Percentiles rank a stretch among this genome's conserved stretches.
Evolutionary conservation across 2,797 vertebrate species (phyloP).

Genomic region (Urophycis tenuis): DNA sequence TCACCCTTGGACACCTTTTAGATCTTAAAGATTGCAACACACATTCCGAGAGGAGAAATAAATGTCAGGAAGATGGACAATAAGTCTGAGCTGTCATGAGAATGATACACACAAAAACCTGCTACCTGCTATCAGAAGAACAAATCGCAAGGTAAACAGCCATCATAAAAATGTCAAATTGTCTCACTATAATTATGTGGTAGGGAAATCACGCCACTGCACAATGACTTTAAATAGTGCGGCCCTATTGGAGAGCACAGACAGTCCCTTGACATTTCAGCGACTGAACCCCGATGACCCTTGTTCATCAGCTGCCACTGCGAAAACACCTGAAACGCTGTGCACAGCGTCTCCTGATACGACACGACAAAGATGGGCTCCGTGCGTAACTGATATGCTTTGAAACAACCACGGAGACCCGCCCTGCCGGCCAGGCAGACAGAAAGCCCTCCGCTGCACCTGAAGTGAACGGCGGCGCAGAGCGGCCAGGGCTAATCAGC

Average conservation of each 20-base stretch:
- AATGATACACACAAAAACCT: background rate
- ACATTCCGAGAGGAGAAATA: background rate
- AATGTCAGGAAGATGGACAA: background rate
- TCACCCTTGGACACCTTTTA: background rate
- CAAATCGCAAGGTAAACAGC: background rate
- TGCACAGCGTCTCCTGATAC: background rate
- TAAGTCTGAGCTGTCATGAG: background rate
- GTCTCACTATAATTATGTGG: background rate
- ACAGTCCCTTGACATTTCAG: background rate
- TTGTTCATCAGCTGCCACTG: background rate
- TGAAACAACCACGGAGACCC: background rate
- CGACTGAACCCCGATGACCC: background rate
- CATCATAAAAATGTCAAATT: background rate
- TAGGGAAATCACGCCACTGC: background rate
- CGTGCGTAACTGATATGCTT: background rate
- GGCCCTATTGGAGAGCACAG: background rate
- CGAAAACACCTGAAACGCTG: background rate
- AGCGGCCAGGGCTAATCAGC: conserved; percentile 37
- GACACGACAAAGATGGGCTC: background rate
- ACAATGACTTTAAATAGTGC: background rate
- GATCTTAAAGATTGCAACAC: background rate
- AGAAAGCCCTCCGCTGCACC: background rate
- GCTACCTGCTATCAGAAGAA: background rate
- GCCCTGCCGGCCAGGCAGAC: background rate
- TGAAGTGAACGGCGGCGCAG: background rate